A percentile compares a stretch with the other conserved stretches of the same genome.
Conservation (phyloP, 1,140 invertebrate species). For the Papilio xuthus region DNA sequence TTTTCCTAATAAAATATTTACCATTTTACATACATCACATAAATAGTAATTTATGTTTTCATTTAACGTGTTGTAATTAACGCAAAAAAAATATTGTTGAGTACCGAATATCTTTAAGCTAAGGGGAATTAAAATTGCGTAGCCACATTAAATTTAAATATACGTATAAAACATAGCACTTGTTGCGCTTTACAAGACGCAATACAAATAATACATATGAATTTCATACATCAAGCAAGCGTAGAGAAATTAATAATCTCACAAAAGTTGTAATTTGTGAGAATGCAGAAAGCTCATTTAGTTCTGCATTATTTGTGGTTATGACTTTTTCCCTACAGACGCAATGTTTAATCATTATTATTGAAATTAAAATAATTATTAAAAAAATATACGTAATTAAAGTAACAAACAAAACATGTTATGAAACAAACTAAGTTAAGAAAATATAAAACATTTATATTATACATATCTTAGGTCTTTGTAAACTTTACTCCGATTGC, state of each 20-base stretch:
- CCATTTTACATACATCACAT: not conserved
- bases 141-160: not conserved
- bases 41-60: not conserved
- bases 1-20: not conserved
- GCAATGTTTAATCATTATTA: not conserved
- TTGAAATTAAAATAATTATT: not conserved
- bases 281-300: not conserved
- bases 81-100: not conserved
- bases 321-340: not conserved
- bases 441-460: no score
- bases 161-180: not conserved
- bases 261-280: conserved; percentile 14
- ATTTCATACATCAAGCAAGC: not conserved
- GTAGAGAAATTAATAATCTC: conserved; percentile 1
- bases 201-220: not conserved
- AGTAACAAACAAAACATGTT: not conserved
- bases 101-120: not conserved
- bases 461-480: not conserved
- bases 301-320: not conserved
- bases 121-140: not conserved
- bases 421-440: no score
- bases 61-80: not conserved
- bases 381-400: not conserved
- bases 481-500: not conserved
- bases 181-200: not conserved